These are phyloP conservation scores for Montipora capitata DNA, from an alignment of 92 coral and sea anemone genomes.

Conservation along the genomic window DNA sequence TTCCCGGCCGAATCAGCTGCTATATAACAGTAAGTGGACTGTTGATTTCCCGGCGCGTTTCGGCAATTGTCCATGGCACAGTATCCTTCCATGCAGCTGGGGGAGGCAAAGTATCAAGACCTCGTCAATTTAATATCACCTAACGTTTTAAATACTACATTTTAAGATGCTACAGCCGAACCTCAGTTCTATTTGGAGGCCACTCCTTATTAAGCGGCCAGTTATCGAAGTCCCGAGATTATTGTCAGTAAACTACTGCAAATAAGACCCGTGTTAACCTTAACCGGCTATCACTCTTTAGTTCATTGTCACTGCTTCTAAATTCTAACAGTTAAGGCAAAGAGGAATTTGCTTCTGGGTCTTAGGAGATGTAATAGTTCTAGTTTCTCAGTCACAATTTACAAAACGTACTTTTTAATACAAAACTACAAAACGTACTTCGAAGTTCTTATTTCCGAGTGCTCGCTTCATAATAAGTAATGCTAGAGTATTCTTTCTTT, in stretches of 20 bases:
- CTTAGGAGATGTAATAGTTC: background rate
- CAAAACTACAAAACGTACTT: background rate
- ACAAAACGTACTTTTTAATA: too few relatives aligned
- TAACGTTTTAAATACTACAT: background rate
- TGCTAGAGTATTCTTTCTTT: background rate
- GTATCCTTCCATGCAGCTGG: constrained; percentile 18
- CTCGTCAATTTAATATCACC: background rate
- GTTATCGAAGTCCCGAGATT: too few relatives aligned
- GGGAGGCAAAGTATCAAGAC: background rate
- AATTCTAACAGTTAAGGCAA: background rate
- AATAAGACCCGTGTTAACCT: background rate
- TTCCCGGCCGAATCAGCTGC: constrained; percentile 16
- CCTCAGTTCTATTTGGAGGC: too few relatives aligned
- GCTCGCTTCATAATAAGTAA: background rate
- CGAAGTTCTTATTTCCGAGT: background rate
- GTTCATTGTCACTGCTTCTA: background rate
- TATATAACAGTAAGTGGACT: constrained; percentile 48
- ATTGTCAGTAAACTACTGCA: too few relatives aligned
- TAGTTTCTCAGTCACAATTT: too few relatives aligned
- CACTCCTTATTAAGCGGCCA: too few relatives aligned
- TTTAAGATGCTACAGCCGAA: background rate
- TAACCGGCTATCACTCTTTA: background rate
- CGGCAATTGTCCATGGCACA: constrained; percentile 65
- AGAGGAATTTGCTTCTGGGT: background rate
- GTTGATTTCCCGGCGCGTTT: constrained; percentile 16